Base-by-base conservation (phyloP, 2,113 vertebrate species). In the Pseudolaguvia tuberculata region DNA sequence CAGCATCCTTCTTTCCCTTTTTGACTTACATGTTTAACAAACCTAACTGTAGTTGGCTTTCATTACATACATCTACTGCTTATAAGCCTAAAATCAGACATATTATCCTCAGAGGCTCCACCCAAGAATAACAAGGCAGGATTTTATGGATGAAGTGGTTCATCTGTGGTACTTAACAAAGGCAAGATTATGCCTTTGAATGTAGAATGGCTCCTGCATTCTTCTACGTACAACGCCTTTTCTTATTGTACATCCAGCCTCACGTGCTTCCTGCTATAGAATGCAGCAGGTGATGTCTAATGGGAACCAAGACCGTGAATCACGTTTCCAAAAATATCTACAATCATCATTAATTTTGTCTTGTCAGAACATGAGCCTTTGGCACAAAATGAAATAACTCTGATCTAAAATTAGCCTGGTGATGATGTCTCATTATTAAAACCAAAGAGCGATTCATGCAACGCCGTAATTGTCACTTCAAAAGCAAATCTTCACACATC, bases 351-450 rank as follows among this genome's bases (percentile, higher is more conserved):
- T 59, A 70, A 70, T 77, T 70, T 63, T 62, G 75, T 63, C 68
- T 18, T 62, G 67, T 63, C 75, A 71, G 58, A 53, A 62, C 57
- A 39, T 20, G 62, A 57, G 59, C 29, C 52, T 45, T 59, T 25
- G 71, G 58, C 62, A 53, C 68, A 35, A 56, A 56, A 12, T 1
- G 23, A 72, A 66, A 80, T 58, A 70, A 59, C 61, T 50, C 48
- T 18, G 59, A 35, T 68, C 78, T 76, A 59, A 73, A 72, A 80
- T 80, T 80, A 76, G 31, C 25, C 69, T 20, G 10, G 7, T 63
- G 51, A 63, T 42, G 76, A 76, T 14, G 17, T 45, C 73, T 58
- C 74, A 73, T 80, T 77, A 73, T 55, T 42, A 69, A 76, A 62
- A 47, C 51, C 18, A 39, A 71, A 35, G 70, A 73, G 63, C 10